phyloP scores from a whole-genome alignment of 2,888 invertebrate species.

The Vesta saturnalis region DNA sequence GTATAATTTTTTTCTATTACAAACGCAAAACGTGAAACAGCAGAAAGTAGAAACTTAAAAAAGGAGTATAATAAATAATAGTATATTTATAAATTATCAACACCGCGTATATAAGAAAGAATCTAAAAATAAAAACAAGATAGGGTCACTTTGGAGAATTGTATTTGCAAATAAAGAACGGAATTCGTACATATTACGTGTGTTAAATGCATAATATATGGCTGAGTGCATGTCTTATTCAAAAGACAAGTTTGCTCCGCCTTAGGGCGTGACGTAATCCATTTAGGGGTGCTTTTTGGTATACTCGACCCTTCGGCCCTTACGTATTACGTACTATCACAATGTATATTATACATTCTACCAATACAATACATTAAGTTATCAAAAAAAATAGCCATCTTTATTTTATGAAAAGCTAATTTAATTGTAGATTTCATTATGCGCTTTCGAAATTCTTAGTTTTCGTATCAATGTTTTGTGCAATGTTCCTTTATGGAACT shows the following conservation, averaged over 20 bases:
- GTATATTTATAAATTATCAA: too few species aligned
- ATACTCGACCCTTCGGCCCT: slow-evolving; percentile 35
- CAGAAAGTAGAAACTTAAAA: too few species aligned
- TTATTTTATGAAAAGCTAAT: too few species aligned
- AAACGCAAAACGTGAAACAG: too few species aligned
- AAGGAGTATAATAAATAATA: too few species aligned
- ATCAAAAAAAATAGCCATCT: too few species aligned
- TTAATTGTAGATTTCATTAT: too few species aligned
- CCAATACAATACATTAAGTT: too few species aligned
- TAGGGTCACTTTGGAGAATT: slow-evolving; percentile 14
- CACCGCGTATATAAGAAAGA: not conserved
- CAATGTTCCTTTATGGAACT: too few species aligned
- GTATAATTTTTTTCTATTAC: too few species aligned
- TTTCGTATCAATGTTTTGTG: too few species aligned
- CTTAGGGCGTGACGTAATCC: slow-evolving; percentile 56
- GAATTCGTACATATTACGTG: slow-evolving; percentile 32
- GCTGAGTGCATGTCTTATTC: slow-evolving; percentile 57
- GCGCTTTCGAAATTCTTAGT: too few species aligned
- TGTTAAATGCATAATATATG: slow-evolving; percentile 58
- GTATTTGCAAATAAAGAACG: slow-evolving; percentile 22
- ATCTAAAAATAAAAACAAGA: not conserved
- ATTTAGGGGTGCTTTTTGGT: slow-evolving; percentile 46
- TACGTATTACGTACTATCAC: slow-evolving; percentile 31
- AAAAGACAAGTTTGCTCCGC: slow-evolving; percentile 54
- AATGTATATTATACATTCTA: slow-evolving; percentile 29